These are phyloP conservation scores for Cylloceria caligata DNA, from an alignment of 2,888 invertebrate species.

Conservation along the genomic window DNA sequence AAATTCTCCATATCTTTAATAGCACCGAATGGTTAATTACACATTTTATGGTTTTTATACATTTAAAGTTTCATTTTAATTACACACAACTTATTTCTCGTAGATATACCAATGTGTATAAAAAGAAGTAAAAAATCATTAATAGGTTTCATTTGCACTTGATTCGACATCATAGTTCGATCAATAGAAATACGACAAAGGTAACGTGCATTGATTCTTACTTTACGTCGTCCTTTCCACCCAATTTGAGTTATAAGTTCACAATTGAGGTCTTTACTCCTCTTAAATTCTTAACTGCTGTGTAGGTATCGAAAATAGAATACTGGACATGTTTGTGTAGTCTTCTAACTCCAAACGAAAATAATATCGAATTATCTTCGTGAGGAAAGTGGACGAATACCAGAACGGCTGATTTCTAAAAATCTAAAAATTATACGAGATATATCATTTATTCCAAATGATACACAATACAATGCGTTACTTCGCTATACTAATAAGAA, in stretches of 20 bases:
- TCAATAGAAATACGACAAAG: conserved; percentile 54
- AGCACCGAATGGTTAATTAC: no score
- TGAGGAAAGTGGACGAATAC: background rate
- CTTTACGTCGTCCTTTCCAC: conserved; percentile 57
- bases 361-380: conserved; percentile 23
- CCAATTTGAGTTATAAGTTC: conserved; percentile 36
- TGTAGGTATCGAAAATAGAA: conserved; percentile 47
- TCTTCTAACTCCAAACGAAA: conserved; percentile 22
- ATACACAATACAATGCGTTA: no score
- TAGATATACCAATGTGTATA: background rate
- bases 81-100: no score
- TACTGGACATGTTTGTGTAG: conserved; percentile 33
- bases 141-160: background rate
- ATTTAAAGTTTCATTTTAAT: no score
- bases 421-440: no score
- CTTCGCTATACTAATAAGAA: conserved; percentile 2
- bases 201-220: conserved; percentile 60
- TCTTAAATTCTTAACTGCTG: conserved; percentile 50
- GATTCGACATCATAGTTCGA: conserved; percentile 1
- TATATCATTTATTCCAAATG: no score
- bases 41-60: no score
- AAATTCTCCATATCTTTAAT: no score
- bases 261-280: conserved; percentile 49
- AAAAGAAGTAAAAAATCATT: background rate
- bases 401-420: background rate